phyloP scores from a whole-genome alignment of 1,140 invertebrate species.

The Limonius californicus region DNA sequence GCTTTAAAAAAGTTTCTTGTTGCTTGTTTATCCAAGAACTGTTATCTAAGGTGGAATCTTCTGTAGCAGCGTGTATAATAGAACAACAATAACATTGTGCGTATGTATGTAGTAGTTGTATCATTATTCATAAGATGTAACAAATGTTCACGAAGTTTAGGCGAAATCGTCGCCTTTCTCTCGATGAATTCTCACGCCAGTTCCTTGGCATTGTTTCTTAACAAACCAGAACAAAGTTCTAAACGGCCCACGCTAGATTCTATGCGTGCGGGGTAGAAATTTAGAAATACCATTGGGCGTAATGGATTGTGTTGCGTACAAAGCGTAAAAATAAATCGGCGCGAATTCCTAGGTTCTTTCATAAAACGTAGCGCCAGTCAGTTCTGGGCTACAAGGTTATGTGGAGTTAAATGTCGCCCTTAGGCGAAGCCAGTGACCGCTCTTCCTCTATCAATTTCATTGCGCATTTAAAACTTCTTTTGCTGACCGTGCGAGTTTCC shows the following conservation, averaged over 20 bases:
- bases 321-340: background rate
- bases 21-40: too few relatives aligned
- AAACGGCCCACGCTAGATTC: too few relatives aligned
- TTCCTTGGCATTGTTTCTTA: background rate
- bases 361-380: background rate
- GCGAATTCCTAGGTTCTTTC: background rate
- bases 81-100: too few relatives aligned
- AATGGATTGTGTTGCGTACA: background rate
- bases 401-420: slow-evolving; percentile 22
- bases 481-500: background rate
- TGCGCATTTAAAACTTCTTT: background rate
- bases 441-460: background rate
- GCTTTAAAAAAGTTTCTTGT: too few relatives aligned
- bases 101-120: too few relatives aligned
- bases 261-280: too few relatives aligned
- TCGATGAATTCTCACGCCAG: background rate
- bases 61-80: too few relatives aligned
- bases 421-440: slow-evolving; percentile 22
- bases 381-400: slow-evolving; percentile 24
- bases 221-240: background rate
- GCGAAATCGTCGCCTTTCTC: background rate
- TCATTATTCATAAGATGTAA: too few relatives aligned
- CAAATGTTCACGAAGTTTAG: too few relatives aligned
- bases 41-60: too few relatives aligned
- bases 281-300: too few relatives aligned